Base-by-base conservation (phyloP, 2,888 invertebrate species). In the Omphaloscelis lunosa region DNA sequence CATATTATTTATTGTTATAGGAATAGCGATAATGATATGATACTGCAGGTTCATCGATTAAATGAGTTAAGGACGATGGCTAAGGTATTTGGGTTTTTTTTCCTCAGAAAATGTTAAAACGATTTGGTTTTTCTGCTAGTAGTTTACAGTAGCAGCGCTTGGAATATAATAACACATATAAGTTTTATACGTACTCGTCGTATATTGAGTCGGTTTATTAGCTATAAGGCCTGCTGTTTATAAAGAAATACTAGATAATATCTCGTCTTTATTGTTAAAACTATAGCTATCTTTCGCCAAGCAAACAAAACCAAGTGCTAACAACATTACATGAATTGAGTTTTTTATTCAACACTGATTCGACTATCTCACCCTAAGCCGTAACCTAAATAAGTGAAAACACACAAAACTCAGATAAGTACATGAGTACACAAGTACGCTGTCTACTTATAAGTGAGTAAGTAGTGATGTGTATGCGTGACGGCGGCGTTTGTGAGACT, bases 401-500 rank as follows among this genome's bases (percentile, higher is more conserved):
- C 62, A 70, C 34, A 80, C 72, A 53, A 39, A 77, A 62, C 53
- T 59, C 17, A 34, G 45, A 39, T 51, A 72, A 69, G 70, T 71
- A 45, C 51, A 51, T 34, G n/a, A 66, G 69, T 61, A 61, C 66
- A 80, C 74, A 51, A n/a, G 58, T n/a, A 53, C 48, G 17, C 56
- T 41, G 77, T 56, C 45, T 29, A 53, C 66, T 48, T 63, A 62
- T 58, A 15, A 15, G 75, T 62, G 70, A 39, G 48, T 56, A 58
- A 34, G 63, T 59, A 53, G 68, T 34, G 62, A 34, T 23, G 39
- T 56, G 68, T 68, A 65, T 53, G 81, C 62, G 67, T 9, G 72
- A 20, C 34, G 39, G 20, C 17, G 39, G 20, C 56, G 41, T 58
- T n/a, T 7, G 58, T n/a, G 34, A n/a, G 51, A 8, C 12, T 48